Evolutionary conservation across 1,140 invertebrate species (phyloP).

Genomic region (Oedothorax gibbosus): DNA sequence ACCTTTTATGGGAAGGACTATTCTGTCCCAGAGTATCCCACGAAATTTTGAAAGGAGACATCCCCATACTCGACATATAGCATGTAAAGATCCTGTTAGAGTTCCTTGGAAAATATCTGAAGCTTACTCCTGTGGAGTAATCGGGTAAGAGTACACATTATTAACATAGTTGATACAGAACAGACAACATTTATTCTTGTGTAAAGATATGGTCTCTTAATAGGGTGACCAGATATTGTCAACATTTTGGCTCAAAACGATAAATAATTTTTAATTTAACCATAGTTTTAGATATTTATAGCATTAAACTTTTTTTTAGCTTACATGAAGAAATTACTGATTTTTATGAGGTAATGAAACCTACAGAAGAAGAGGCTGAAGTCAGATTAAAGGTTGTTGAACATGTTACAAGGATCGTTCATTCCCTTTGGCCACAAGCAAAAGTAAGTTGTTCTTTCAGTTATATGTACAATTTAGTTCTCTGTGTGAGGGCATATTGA

Average conservation of each 20-base stretch:
- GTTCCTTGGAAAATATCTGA: constrained; percentile 21
- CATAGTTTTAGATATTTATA: no score
- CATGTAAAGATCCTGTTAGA: not conserved
- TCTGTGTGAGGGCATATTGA: no score
- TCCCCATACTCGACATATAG: not conserved
- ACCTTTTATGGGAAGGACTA: not conserved
- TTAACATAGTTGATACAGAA: not conserved
- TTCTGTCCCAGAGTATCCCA: not conserved
- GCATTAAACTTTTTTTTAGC: constrained; percentile 70
- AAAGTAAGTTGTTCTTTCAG: constrained; percentile 68
- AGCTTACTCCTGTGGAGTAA: constrained; percentile 1
- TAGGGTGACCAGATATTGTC: no score
- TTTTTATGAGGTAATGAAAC: constrained; percentile 93
- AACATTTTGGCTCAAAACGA: no score
- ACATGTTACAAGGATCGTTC: constrained; percentile 87
- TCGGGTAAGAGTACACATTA: constrained; percentile 22
- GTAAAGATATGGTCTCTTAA: no score
- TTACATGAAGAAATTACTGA: constrained; percentile 97
- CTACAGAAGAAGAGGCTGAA: constrained; percentile 87
- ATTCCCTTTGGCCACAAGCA: constrained; percentile 88
- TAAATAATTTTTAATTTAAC: no score
- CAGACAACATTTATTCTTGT: not conserved
- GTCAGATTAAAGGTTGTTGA: constrained; percentile 87
- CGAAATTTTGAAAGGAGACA: not conserved
- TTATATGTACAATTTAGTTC: no score